Evolutionary conservation across 2,113 vertebrate species (phyloP).

Genomic region (Heterotilapia buettikoferi): DNA sequence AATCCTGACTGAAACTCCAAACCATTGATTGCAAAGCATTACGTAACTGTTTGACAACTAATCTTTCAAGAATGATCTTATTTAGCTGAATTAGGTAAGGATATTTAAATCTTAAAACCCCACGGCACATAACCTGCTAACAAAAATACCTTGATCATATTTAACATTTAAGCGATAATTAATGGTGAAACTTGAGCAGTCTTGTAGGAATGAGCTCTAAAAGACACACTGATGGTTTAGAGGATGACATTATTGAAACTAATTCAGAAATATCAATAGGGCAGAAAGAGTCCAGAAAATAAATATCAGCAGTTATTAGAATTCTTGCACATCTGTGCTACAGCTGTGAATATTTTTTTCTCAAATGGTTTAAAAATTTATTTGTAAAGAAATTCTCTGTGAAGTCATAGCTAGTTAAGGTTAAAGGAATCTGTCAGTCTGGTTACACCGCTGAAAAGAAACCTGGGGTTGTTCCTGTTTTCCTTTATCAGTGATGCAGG

Average conservation of each 20-base stretch:
- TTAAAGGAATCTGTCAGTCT: neutral
- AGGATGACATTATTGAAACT: neutral
- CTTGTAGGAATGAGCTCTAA: neutral
- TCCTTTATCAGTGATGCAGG: neutral
- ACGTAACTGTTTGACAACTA: neutral
- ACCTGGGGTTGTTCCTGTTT: neutral
- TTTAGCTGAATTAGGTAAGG: neutral
- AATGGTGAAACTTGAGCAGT: neutral
- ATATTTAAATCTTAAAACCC: neutral
- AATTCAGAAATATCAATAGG: neutral
- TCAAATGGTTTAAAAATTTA: neutral
- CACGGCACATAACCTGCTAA: neutral
- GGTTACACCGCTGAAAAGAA: neutral
- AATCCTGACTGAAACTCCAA: neutral
- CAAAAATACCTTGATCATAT: neutral
- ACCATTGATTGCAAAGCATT: neutral
- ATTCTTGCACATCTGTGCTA: neutral
- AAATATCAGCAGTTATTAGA: neutral
- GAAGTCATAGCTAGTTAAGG: neutral
- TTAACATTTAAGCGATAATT: neutral
- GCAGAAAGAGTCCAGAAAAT: neutral
- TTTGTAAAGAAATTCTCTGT: neutral
- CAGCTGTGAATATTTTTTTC: neutral
- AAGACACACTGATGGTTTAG: neutral
- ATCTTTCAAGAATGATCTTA: neutral